Evolutionary conservation across 2,113 vertebrate species (phyloP), one percentile per base, ranked within the genome.

Genomic region (Poecile atricapillus): DNA sequence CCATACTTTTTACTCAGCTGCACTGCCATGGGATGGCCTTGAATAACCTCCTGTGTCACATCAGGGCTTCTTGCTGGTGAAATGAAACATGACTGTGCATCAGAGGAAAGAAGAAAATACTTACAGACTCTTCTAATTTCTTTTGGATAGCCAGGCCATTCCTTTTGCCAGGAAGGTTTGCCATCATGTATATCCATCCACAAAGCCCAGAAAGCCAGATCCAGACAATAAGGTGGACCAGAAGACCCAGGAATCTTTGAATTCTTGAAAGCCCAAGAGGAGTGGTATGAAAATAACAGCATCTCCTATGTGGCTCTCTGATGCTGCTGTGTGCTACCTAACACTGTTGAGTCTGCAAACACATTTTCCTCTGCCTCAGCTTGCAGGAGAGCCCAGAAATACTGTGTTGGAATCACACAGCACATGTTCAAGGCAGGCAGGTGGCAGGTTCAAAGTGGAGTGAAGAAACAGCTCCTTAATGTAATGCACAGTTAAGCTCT

Each of bases 11-110:
- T 78, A 59, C 77, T 97, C 87, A 81, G 85, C 89, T 81, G 37
- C n/a, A 33, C 39, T 86, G 71, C 71, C 75, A 87, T 8, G 2
- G 64, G 62, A 47, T 91, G 90, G 92, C 96, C 95, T 90, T 83
- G 92, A 95, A 97, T 95, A 95, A 96, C 83, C 86, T 94, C 35
- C 55, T 41, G 28, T 95, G 88, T 94, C 95, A 87, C 81, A 73
- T 96, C 67, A 95, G 83, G 78, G 58, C 90, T 91, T 96, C 92
- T 94, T 83, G 19, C 90, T 86, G 60, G 60, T 69, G 64, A 95
- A 93, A 83, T 52, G 60, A 90, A 95, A 93, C 80, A 83, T 55
- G 77, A 47, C 60, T 75, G 30, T 84, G 83, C 89, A 75, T 88
- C 64, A 75, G 56, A 91, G 47, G 64, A 85, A 83, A 68, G 33